phyloP scores from a whole-genome alignment of 1,140 invertebrate species.

The Schlechtendalia chinensis region DNA sequence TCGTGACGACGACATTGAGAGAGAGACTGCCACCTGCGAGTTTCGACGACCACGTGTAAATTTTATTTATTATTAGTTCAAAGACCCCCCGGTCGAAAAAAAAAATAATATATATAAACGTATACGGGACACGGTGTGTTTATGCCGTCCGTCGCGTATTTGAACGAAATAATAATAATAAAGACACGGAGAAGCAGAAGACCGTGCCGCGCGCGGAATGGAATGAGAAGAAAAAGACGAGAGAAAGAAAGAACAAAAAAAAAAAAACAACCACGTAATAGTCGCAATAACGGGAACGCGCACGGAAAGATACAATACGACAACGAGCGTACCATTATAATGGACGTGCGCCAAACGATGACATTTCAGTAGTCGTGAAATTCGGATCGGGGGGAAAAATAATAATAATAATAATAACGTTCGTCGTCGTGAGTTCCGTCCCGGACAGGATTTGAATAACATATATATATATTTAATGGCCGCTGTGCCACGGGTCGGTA shows the following conservation, averaged over 20 bases:
- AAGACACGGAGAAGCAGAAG: background rate
- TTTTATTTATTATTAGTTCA: no score
- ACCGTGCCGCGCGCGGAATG: background rate
- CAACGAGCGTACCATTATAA: background rate
- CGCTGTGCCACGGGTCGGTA: background rate
- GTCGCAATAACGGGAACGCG: constrained; percentile 28
- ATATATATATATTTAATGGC: background rate
- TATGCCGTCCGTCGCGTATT: constrained; percentile 3
- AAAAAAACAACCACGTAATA: constrained; percentile 11
- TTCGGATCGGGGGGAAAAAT: background rate
- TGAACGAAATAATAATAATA: constrained; percentile 38
- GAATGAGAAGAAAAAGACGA: background rate
- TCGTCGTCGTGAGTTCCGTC: background rate
- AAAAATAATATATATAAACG: background rate
- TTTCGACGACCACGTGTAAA: background rate
- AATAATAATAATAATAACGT: background rate
- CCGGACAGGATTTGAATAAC: constrained; percentile 22
- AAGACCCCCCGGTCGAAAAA: constrained; percentile 19
- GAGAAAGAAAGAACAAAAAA: background rate
- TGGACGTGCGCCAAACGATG: constrained; percentile 7
- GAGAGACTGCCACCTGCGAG: no score
- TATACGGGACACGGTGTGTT: background rate
- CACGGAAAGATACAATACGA: background rate
- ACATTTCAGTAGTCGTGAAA: constrained; percentile 34
- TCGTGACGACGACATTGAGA: constrained; percentile 7